Evolutionary conservation across 2,113 vertebrate species (phyloP).

Genomic region (Chionis minor): DNA sequence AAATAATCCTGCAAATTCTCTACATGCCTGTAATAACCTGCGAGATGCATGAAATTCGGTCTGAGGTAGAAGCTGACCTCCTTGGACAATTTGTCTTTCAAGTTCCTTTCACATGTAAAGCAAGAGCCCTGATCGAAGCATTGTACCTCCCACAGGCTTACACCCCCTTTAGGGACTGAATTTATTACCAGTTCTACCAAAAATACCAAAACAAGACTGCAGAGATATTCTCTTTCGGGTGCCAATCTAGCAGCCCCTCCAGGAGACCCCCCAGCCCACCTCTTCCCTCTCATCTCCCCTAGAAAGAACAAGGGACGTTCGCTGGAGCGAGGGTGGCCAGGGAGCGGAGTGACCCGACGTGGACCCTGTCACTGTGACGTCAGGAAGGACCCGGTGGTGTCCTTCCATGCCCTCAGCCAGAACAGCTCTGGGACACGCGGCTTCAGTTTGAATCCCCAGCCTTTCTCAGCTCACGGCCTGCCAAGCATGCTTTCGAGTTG

Average conservation of each 20-base stretch:
- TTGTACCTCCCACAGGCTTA: not conserved
- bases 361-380: fast-evolving
- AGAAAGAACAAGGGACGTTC: fast-evolving
- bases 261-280: fast-evolving
- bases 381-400: fast-evolving
- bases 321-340: fast-evolving
- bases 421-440: fast-evolving
- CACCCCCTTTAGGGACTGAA: not conserved
- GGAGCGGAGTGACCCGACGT: fast-evolving
- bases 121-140: not conserved
- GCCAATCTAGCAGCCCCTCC: not conserved
- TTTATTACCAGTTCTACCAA: not conserved
- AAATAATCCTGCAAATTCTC: not conserved
- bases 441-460: not conserved
- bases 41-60: not conserved
- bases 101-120: not conserved
- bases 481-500: not conserved
- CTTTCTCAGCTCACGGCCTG: not conserved
- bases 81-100: not conserved
- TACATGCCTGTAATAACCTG: not conserved
- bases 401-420: not conserved
- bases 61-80: not conserved
- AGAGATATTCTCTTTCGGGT: not conserved
- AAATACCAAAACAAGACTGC: not conserved
- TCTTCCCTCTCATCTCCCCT: not conserved